Conservation (phyloP, 2,888 invertebrate species). For the Drosophila stalkeri region DNA sequence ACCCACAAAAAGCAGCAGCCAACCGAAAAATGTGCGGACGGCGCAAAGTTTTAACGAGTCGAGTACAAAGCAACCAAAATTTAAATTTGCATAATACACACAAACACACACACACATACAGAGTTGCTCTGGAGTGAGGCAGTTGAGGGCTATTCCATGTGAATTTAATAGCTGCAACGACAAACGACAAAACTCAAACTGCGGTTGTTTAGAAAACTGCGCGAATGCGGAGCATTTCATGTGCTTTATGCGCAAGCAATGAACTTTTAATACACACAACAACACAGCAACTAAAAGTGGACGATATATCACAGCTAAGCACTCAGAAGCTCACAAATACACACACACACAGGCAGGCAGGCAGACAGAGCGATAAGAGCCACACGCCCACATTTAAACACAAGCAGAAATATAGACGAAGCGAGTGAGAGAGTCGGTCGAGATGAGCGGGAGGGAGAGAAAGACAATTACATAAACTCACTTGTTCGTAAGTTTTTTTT, state of each 20-base stretch:
- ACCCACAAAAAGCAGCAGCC: slow-evolving; percentile 41
- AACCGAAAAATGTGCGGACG: slow-evolving; percentile 68
- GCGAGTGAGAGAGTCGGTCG: not conserved
- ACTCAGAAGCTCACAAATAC: slow-evolving; percentile 53
- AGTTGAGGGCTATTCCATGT: slow-evolving; percentile 24
- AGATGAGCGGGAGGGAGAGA: not conserved
- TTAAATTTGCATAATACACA: slow-evolving; percentile 74
- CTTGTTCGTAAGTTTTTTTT: slow-evolving; percentile 34
- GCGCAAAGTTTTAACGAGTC: slow-evolving; percentile 68
- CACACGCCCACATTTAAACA: slow-evolving; percentile 49
- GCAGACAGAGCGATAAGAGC: slow-evolving; percentile 38
- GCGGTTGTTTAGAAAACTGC: slow-evolving; percentile 72
- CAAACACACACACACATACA: slow-evolving; percentile 26
- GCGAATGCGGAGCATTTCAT: slow-evolving; percentile 72
- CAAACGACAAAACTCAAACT: slow-evolving; percentile 77
- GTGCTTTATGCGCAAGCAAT: slow-evolving; percentile 79
- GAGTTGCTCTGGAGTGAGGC: not conserved
- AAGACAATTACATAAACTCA: slow-evolving; percentile 16
- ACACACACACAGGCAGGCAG: slow-evolving; percentile 21
- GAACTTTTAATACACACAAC: slow-evolving; percentile 78
- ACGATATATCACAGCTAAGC: slow-evolving; percentile 77
- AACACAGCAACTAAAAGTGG: slow-evolving; percentile 44
- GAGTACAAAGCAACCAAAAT: slow-evolving; percentile 56
- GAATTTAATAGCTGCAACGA: slow-evolving; percentile 76
- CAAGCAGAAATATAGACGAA: slow-evolving; percentile 6